Evolutionary conservation across 1,140 invertebrate species (phyloP), one percentile per base, ranked within the genome.

Genomic region (Bactericera cockerelli): DNA sequence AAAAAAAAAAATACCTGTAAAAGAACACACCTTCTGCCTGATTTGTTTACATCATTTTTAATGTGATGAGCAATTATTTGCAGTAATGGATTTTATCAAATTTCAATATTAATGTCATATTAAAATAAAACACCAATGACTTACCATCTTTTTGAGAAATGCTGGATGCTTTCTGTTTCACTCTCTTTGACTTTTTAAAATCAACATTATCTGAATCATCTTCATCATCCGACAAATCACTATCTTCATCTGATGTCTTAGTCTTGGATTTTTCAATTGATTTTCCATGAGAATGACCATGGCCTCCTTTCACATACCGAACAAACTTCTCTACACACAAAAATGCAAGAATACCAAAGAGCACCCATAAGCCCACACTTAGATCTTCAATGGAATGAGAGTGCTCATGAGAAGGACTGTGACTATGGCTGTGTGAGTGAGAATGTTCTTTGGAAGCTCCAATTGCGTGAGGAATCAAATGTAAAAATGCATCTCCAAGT

Each of bases 391-490:
- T 68, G 67, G 79, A 83, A 57, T 67, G 66, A 42, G 58, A 33
- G 62, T 77, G 67, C 1, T 64, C 58, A 58, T 76, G 70, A 16
- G 39, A 60, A n/a, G n/a, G n/a, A n/a, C n/a, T n/a, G 62, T 76
- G 74, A 16, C 63, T 65, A 65, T 82, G 75, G 60, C 71, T 62
- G 69, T 85, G 75, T 1, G 64, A 63, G 65, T 79, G 76, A 2
- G 66, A 67, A 65, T 85, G 79, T 14, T 69, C 61, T 65, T 82
- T 79, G 6, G 70, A 74, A 65, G 76, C 71, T 25, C 73, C 71
- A 1, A 94, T 77, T 16, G 93, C 91, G 76, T 98, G 93, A 31
- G 94, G 94, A 69, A 98, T 98, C 24, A 98, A 74, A 77, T 98
- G 94, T 1, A 98, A 74, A 74, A 98, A 98, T 3, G 94, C 93